These are phyloP conservation scores for Dromas ardeola DNA, from an alignment of 2,113 vertebrate genomes.

Conservation along the genomic window DNA sequence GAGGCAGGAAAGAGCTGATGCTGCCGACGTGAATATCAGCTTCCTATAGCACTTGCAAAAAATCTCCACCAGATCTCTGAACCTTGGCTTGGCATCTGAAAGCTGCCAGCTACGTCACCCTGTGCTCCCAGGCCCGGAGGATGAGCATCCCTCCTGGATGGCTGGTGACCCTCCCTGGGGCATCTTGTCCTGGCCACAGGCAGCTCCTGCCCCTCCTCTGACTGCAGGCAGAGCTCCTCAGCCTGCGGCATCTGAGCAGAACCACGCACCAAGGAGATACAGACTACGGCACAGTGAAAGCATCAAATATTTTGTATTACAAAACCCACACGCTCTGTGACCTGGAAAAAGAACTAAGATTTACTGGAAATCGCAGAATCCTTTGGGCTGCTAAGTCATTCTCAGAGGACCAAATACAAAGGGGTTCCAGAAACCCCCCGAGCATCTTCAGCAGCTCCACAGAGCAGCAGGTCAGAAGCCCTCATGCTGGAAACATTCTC, in stretches of 20 bases:
- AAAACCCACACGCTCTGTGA: background rate
- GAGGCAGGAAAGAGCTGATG: background rate
- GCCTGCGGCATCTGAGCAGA: background rate
- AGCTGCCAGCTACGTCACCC: background rate
- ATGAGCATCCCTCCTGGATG: background rate
- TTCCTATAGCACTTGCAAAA: background rate
- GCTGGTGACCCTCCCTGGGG: background rate
- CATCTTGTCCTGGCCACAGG: rapidly evolving
- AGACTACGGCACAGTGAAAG: rapidly evolving
- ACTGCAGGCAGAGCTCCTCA: background rate
- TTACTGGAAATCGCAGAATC: background rate
- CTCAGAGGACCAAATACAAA: background rate
- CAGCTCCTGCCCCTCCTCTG: background rate
- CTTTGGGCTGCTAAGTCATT: background rate
- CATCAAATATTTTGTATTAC: background rate
- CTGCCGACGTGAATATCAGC: background rate
- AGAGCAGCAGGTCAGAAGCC: background rate
- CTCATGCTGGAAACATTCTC: background rate
- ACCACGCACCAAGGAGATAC: rapidly evolving
- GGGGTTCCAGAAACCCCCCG: background rate
- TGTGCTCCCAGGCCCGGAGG: background rate
- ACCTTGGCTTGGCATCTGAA: background rate
- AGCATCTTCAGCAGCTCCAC: background rate
- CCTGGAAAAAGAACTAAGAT: background rate
- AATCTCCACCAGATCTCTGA: background rate